A percentile compares a stretch with the other conserved stretches of the same genome.
These are phyloP conservation scores for Pitta sordida DNA, from an alignment of 2,113 vertebrate genomes.

Conservation along the genomic window DNA sequence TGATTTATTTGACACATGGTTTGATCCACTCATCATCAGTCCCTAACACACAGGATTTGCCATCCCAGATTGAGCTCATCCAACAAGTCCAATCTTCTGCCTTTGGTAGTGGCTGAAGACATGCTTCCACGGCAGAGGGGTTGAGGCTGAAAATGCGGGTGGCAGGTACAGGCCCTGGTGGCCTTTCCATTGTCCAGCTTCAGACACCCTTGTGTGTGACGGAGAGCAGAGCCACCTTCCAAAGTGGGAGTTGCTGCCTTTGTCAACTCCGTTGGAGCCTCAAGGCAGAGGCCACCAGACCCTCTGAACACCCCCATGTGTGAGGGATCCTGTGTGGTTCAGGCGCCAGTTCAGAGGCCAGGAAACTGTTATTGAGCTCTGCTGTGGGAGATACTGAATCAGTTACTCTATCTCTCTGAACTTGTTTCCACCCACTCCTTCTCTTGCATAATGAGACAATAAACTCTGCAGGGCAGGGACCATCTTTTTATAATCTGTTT, in stretches of 20 bases:
- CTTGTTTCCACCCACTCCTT: conserved; percentile 55
- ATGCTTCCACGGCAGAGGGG: background rate
- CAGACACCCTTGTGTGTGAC: background rate
- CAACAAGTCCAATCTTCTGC: background rate
- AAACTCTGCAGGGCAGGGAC: conserved; percentile 49
- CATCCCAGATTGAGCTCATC: background rate
- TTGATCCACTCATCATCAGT: conserved; percentile 26
- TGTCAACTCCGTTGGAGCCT: background rate
- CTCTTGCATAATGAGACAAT: conserved; percentile 34
- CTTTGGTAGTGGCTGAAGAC: background rate
- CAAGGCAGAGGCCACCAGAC: background rate
- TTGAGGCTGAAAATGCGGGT: too few relatives aligned
- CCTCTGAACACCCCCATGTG: background rate
- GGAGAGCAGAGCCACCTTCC: background rate
- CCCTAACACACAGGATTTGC: background rate
- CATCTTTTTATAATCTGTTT: conserved; percentile 40
- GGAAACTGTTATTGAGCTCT: background rate
- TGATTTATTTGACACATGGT: conserved; percentile 47
- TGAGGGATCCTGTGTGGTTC: background rate
- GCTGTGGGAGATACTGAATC: background rate
- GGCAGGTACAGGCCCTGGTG: background rate
- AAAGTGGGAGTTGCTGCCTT: background rate
- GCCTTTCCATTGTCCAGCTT: background rate
- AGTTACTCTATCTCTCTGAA: conserved; percentile 25
- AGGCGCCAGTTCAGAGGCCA: background rate